Evolutionary conservation across 1,140 invertebrate genomes (phyloP), one percentile per base, ranked within the genome.

Genomic region (Leguminivora glycinivorella): DNA sequence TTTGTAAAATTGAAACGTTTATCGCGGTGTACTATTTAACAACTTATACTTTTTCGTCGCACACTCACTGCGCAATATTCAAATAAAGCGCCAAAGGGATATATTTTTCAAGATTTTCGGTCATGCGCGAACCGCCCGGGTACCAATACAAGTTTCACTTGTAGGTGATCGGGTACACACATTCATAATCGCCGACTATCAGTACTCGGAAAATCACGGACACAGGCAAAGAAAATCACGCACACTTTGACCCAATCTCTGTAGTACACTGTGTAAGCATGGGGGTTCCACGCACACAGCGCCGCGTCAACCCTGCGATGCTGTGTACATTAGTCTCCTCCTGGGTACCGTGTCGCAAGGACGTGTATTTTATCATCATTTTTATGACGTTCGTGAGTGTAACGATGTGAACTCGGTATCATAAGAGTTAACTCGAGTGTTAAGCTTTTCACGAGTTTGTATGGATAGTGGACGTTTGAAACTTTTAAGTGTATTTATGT

Each of bases 51-150:
- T 43, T n/a, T 52, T 22, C 19, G 7, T 52, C 7, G 14, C 58
- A 34, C 34, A 17, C 67, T 70, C 73, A 74, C 76, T 63, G 58
- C 58, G 58, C 77, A 75, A 79, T 83, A 80, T 82, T 82, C 80
- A 85, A 83, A 81, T 82, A 78, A 75, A 77, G 81, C 75, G 77
- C 83, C 81, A 86, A 77, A 79, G 74, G 74, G 78, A 79, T 82
- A 76, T 76, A 76, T 75, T 79, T 83, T 82, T 78, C 77, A 73
- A 76, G 74, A 72, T 77, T 75, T 71, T 58, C 73, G 78, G 70
- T 79, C 83, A 85, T 84, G 84, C 82, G 83, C 81, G 58, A 63
- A 2, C 26, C 17, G 29, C n/a, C 25, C 58, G 58, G 25, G 25
- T 29, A 63, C 58, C 56, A 58, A 29, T 58, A 63, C 58, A 63